Base-by-base conservation (phyloP, 2,888 invertebrate species). In the Zeuzera pyrina region DNA sequence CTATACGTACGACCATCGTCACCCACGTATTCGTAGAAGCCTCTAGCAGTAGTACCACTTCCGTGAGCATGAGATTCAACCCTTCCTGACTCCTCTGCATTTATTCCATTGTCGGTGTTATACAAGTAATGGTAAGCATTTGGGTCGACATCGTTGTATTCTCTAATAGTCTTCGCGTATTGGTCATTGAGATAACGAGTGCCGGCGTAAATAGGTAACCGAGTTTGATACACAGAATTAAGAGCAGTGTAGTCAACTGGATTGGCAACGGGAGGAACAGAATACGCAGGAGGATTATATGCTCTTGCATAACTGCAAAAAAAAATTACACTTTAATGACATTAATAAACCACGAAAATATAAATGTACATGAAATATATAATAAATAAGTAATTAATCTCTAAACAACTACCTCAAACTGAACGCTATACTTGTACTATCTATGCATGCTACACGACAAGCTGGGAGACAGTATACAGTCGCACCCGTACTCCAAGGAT, bases 1-100 rank as follows among this genome's bases (percentile, higher is more conserved):
- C 84, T 69, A 54, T 88, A 86, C 23, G 79, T 79, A 2, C 76
- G 54, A 33, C 88, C 88, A 50, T 88, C 86, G 30, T 87, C 87
- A 1, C 88, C 90, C 1, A 89, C 86, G 55, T 89, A 91, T 46
- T 89, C 86, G 55, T 86, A 90, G 55, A 87, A 89, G 2, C 91
- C 91, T 34, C 74, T 81, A 1, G 89, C 87, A 33, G 85, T 84
- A 29, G 90, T 85, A 1, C 87, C 88, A 38, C 87, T 87, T 2
- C 78, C 81, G 11, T 83, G 81, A 1, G 42, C 53, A 0, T 85
- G 76, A 2, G 49, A 72, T 45, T 87, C 87, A 12, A 89, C 77
- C 47, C 74, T 79, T 12, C 91, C 91, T 5, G 70, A 62, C 53
- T 89, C 89, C 48, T 87, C 88, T 5, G 86, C 89, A 19, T 81